phyloP scores from a whole-genome alignment of 2,797 vertebrate species.

The Rhinella marina region DNA sequence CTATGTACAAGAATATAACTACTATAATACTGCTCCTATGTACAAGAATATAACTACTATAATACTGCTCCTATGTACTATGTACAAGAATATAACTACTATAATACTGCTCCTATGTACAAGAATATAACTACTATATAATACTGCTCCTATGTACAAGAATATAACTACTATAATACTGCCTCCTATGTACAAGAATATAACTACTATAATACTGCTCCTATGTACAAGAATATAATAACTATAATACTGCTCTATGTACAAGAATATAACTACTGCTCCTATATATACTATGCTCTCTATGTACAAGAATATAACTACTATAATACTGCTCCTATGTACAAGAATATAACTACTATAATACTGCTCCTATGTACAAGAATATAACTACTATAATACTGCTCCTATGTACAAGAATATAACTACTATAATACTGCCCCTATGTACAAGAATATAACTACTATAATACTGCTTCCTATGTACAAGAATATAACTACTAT shows the following conservation, averaged over 20 bases:
- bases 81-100: not conserved
- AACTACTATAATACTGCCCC: no score
- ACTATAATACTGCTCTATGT: not conserved
- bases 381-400: conserved; percentile 3
- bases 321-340: not conserved
- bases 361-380: not conserved
- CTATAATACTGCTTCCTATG: not conserved
- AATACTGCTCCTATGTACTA: not conserved
- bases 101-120: conserved; percentile 4
- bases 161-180: conserved; percentile 8
- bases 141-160: not conserved
- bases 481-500: conserved; percentile 9
- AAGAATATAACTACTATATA: conserved; percentile 13
- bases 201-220: not conserved
- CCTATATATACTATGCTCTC: not conserved
- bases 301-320: not conserved
- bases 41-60: conserved; percentile 14
- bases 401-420: not conserved
- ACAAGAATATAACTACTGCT: conserved; percentile 15
- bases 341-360: conserved; percentile 8
- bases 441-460: not conserved
- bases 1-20: not conserved
- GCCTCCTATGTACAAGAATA: not conserved
- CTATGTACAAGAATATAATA: not conserved
- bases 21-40: not conserved